Conservation (phyloP, 2,113 vertebrate species). For the Oenanthe oenanthe region DNA sequence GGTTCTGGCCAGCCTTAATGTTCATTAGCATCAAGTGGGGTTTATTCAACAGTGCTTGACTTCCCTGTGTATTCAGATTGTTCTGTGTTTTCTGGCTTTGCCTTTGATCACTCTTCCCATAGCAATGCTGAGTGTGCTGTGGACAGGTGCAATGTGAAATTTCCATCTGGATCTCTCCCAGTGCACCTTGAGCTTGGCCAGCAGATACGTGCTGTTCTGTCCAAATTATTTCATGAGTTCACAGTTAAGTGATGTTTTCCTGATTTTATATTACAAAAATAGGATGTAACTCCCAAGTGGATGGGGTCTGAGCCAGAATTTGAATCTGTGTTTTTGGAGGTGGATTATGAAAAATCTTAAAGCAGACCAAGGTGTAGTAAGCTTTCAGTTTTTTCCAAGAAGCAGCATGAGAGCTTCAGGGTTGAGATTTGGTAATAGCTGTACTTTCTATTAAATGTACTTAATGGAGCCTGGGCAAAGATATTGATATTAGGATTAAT, state of each 20-base stretch:
- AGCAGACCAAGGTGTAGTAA: neutral
- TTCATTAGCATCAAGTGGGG: neutral
- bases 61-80: neutral
- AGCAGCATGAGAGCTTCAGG: neutral
- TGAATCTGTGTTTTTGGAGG: neutral
- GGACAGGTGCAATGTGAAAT: neutral
- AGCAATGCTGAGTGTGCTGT: neutral
- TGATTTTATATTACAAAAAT: neutral
- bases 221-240: neutral
- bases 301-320: neutral
- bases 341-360: neutral
- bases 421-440: neutral
- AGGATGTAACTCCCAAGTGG: neutral
- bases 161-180: neutral
- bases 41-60: constrained; percentile 9
- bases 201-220: neutral
- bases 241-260: neutral
- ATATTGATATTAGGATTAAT: constrained; percentile 27
- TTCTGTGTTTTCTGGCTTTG: neutral
- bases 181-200: neutral
- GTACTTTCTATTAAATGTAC: neutral
- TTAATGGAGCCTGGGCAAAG: neutral
- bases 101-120: neutral
- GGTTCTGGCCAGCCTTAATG: constrained; percentile 13
- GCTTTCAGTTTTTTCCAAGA: neutral